A percentile compares a stretch with the other conserved stretches of the same genome.
Conservation (phyloP, 2,797 vertebrate species). For the Pristis pectinata region DNA sequence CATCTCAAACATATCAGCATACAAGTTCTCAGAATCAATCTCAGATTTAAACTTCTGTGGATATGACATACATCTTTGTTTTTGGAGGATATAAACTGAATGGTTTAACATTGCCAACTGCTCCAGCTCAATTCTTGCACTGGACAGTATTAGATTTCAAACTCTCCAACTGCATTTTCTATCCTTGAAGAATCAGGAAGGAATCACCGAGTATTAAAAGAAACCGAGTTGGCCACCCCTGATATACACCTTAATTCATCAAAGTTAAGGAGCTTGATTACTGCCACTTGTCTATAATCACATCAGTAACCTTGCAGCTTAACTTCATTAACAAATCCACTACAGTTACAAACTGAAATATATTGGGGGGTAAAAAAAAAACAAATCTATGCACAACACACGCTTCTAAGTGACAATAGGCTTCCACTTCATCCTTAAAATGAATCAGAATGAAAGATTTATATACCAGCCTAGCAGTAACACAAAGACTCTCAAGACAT, state of each 20-base stretch:
- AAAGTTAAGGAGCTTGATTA: not conserved
- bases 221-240: too few relatives aligned
- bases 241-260: not conserved
- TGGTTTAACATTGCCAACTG: not conserved
- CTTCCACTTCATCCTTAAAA: not conserved
- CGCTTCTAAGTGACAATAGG: too few relatives aligned
- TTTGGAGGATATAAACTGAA: not conserved
- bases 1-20: not conserved
- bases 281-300: not conserved
- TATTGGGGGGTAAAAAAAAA: not conserved
- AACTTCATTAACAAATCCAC: not conserved
- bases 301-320: not conserved
- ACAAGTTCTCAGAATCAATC: not conserved
- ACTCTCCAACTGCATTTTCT: not conserved
- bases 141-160: not conserved
- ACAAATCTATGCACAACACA: not conserved
- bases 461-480: too few relatives aligned
- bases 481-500: not conserved
- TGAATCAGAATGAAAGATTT: not conserved
- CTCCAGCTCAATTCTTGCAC: not conserved
- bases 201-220: not conserved
- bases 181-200: not conserved
- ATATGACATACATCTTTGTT: not conserved
- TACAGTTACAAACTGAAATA: too few relatives aligned
- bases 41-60: not conserved